phyloP scores from a whole-genome alignment of 2,888 invertebrate genomes.

The Mesorhabditis belari region DNA sequence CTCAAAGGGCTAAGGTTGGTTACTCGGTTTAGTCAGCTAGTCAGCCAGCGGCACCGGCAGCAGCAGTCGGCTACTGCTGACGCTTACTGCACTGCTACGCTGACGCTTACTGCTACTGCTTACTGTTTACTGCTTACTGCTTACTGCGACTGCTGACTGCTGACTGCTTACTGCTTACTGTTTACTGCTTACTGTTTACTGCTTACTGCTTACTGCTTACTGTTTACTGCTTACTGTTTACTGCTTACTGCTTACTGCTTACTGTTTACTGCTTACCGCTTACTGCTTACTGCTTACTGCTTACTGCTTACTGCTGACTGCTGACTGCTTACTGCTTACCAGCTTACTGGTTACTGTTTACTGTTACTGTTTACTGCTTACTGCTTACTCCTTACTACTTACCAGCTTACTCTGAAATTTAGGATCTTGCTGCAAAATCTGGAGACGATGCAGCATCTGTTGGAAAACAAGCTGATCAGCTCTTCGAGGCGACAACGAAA shows the following conservation, averaged over 20 bases:
- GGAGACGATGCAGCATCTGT: slow-evolving; percentile 21
- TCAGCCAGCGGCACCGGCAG: not conserved
- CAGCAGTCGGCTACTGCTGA: too few relatives aligned
- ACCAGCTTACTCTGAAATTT: not conserved
- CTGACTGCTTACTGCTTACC: not conserved
- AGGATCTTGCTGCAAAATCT: slow-evolving; percentile 17
- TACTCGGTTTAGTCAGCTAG: not conserved
- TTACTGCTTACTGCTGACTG: not conserved
- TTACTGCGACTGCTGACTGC: not conserved
- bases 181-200: not conserved
- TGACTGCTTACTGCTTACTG: too few relatives aligned
- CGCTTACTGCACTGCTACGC: too few relatives aligned
- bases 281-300: too few relatives aligned
- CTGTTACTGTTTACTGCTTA: not conserved
- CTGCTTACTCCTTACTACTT: not conserved
- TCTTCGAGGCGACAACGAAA: slow-evolving; percentile 13
- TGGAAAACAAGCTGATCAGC: slow-evolving; percentile 10
- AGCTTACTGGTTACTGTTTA: too few relatives aligned
- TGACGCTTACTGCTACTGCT: too few relatives aligned
- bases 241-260: not conserved
- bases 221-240: not conserved
- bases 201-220: not conserved
- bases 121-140: not conserved
- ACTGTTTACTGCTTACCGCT: not conserved
- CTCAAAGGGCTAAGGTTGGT: slow-evolving; percentile 12